phyloP scores from a whole-genome alignment of 1,140 invertebrate species.

The Cydia fagiglandana region DNA sequence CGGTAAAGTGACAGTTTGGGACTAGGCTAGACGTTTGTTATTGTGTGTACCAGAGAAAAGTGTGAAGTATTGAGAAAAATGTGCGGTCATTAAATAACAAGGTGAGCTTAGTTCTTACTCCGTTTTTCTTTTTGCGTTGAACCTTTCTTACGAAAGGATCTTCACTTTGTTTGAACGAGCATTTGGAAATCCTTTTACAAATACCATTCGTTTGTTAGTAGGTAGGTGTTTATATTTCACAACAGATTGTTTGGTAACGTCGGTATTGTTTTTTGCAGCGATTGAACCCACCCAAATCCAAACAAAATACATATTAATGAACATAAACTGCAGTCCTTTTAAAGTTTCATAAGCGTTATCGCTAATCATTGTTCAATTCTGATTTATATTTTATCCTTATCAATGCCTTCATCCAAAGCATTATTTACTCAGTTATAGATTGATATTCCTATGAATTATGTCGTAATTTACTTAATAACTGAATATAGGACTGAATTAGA shows the following conservation, averaged over 20 bases:
- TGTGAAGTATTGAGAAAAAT: conserved; percentile 28
- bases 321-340: not conserved
- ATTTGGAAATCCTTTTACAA: conserved; percentile 9
- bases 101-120: conserved; percentile 29
- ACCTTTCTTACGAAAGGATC: conserved; percentile 10
- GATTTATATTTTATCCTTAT: conserved; percentile 1
- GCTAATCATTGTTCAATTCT: not conserved
- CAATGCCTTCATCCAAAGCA: not conserved
- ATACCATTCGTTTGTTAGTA: not conserved
- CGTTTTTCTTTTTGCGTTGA: conserved; percentile 16
- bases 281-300: not conserved
- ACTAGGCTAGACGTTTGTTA: not conserved
- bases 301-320: not conserved
- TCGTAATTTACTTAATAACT: too few relatives aligned
- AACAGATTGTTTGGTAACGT: not conserved
- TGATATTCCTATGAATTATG: too few relatives aligned
- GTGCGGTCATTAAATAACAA: conserved; percentile 4
- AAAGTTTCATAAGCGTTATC: not conserved
- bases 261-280: not conserved
- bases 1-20: not conserved
- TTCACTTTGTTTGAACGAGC: conserved; percentile 22
- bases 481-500: too few relatives aligned
- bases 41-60: conserved; percentile 8
- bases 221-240: not conserved
- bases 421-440: too few relatives aligned